Conservation (phyloP, 2,888 invertebrate species). For the Hydraecia micacea region DNA sequence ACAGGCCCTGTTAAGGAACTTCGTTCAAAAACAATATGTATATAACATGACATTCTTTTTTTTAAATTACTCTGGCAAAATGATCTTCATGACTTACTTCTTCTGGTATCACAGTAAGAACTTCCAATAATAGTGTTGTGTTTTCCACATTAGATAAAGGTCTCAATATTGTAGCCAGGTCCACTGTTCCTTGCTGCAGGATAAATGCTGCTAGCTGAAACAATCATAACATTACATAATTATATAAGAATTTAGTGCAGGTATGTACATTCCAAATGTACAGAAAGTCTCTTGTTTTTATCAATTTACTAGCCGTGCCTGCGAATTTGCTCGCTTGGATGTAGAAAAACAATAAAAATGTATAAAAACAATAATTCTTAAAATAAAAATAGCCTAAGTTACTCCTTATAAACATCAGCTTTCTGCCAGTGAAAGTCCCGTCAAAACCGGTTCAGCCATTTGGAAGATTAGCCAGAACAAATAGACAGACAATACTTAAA, state of each 20-base stretch:
- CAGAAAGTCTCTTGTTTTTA: not conserved
- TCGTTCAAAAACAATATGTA: not conserved
- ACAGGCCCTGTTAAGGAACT: not conserved
- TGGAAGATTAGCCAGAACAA: not conserved
- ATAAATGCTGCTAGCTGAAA: slow-evolving; percentile 96
- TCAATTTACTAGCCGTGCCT: not conserved
- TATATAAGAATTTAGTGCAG: not conserved
- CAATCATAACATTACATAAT: slow-evolving; percentile 6
- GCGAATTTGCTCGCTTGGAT: too few species aligned
- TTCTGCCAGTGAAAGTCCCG: not conserved
- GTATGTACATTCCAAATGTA: not conserved
- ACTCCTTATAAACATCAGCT: not conserved
- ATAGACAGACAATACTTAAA: too few species aligned
- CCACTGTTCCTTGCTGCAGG: slow-evolving; percentile 92
- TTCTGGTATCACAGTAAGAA: slow-evolving; percentile 96
- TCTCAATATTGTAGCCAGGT: slow-evolving; percentile 94
- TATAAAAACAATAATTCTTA: not conserved
- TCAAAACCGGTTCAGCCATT: not conserved
- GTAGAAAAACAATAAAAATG: too few species aligned
- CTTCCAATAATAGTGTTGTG: slow-evolving; percentile 92
- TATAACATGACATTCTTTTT: too few species aligned
- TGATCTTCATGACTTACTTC: slow-evolving; percentile 91
- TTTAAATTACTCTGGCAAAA: not conserved
- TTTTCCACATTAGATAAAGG: slow-evolving; percentile 90
- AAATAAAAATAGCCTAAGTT: not conserved